Conservation (phyloP, 2,797 vertebrate genomes). For the Bradypodion pumilum region DNA sequence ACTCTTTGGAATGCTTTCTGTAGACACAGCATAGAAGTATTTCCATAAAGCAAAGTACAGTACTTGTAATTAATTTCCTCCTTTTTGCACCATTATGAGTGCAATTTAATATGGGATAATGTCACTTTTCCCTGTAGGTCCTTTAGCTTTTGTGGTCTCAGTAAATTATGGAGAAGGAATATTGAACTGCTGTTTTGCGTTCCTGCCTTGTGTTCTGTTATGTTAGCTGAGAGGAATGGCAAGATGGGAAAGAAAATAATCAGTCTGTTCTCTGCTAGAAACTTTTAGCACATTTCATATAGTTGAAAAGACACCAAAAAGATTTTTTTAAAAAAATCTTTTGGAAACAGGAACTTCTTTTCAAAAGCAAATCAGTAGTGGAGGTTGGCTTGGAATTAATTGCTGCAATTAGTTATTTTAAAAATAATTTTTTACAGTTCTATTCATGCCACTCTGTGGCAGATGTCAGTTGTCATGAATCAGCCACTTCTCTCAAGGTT, state of each 20-base stretch:
- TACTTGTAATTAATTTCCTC: not conserved
- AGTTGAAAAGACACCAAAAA: too few species aligned
- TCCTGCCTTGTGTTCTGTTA: not conserved
- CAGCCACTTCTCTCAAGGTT: not conserved
- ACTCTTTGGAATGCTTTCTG: not conserved
- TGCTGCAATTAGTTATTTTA: not conserved
- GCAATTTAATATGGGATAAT: not conserved
- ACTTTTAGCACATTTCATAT: too few species aligned
- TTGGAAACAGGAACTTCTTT: not conserved
- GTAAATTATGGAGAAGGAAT: not conserved
- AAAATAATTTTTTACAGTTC: not conserved
- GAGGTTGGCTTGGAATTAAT: not conserved
- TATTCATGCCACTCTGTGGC: too few species aligned
- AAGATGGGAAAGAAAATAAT: too few species aligned
- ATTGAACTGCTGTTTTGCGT: not conserved
- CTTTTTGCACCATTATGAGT: not conserved
- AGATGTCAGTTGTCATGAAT: not conserved
- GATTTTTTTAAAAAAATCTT: too few species aligned
- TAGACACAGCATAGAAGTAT: not conserved
- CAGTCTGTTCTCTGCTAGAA: too few species aligned
- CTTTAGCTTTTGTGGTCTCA: not conserved
- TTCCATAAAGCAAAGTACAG: too few species aligned
- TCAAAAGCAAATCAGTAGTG: not conserved
- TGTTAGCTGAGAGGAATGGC: too few species aligned
- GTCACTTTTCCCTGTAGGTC: too few species aligned